Evolutionary conservation across 2,797 vertebrate species (phyloP).

Genomic region (Podarcis siculus): DNA sequence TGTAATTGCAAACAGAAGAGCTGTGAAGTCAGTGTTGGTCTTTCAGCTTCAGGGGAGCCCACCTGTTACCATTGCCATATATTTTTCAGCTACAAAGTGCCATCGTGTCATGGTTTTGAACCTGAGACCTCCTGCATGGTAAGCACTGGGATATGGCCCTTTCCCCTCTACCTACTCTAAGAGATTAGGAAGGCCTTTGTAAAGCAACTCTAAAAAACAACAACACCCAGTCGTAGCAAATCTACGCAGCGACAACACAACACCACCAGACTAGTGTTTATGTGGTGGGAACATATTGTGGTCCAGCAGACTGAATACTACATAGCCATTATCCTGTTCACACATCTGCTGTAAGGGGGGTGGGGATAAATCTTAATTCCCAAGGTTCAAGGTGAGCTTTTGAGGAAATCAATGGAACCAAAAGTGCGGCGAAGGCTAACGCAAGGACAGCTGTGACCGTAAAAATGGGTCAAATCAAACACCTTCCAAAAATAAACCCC

Average conservation of each 20-base stretch:
- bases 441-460: not conserved
- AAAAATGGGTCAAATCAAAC: constrained; percentile 3
- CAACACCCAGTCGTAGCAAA: not conserved
- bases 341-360: not conserved
- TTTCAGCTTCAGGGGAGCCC: not conserved
- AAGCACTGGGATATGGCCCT: too few species aligned
- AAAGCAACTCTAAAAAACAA: not conserved
- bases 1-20: constrained; percentile 62
- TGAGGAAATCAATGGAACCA: not conserved
- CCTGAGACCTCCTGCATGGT: too few species aligned
- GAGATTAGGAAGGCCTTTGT: not conserved
- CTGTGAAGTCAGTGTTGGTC: fast-evolving
- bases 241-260: not conserved
- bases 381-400: not conserved
- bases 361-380: too few species aligned
- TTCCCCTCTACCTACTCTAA: not conserved
- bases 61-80: too few species aligned
- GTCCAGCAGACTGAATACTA: constrained; percentile 46
- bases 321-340: not conserved
- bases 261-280: not conserved
- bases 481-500: constrained; percentile 21
- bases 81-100: not conserved
- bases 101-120: too few species aligned
- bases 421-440: not conserved
- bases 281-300: not conserved